phyloP scores from a whole-genome alignment of 2,888 invertebrate species.

The Apantesis nais region DNA sequence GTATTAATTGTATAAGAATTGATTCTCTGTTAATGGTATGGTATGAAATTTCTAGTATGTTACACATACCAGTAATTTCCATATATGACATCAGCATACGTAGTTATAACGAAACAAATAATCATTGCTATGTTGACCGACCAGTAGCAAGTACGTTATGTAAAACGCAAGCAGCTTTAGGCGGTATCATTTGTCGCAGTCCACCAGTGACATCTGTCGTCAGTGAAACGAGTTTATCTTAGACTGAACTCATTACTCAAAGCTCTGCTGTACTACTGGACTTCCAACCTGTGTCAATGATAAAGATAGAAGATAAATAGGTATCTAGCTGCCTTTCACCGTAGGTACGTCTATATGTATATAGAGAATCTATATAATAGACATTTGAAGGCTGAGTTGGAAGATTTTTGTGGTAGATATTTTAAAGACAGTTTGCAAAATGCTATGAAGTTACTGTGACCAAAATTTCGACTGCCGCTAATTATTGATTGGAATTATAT shows the following conservation, averaged over 20 bases:
- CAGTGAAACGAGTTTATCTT: conserved; percentile 72
- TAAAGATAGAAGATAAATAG: conserved; percentile 51
- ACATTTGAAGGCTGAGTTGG: conserved; percentile 23
- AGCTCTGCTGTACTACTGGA: conserved; percentile 56
- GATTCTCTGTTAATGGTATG: background rate
- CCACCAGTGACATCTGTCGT: conserved; percentile 72
- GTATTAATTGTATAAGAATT: background rate
- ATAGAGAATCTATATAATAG: conserved; percentile 24
- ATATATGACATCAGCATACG: background rate
- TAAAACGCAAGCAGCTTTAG: conserved; percentile 53
- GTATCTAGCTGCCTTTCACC: conserved; percentile 52
- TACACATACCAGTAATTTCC: too few relatives aligned
- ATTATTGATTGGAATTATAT: background rate
- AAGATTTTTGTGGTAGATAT: background rate
- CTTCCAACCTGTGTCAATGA: conserved; percentile 57
- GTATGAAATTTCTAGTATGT: too few relatives aligned
- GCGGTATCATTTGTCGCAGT: conserved; percentile 73
- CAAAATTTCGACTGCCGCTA: background rate
- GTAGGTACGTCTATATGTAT: conserved; percentile 30
- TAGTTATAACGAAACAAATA: background rate
- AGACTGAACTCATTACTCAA: conserved; percentile 68
- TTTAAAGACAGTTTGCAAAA: background rate
- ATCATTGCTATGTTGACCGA: background rate
- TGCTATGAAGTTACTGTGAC: background rate
- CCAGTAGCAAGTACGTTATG: conserved; percentile 46